Evolutionary conservation across 1,140 invertebrate genomes (phyloP).

Genomic region (Uloborus diversus): DNA sequence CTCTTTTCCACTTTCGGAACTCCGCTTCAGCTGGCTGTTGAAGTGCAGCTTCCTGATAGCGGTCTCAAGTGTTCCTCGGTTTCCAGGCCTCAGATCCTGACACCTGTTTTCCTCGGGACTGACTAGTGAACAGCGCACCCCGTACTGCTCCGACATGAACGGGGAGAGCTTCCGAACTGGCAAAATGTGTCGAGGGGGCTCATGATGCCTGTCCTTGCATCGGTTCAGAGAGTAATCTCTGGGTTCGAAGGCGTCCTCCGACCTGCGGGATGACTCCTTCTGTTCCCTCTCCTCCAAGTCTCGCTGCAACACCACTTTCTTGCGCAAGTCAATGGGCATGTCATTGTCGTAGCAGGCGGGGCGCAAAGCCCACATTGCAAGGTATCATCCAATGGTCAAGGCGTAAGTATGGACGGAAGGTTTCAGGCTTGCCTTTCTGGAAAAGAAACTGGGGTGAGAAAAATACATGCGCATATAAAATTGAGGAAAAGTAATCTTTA

Average conservation of each 20-base stretch:
- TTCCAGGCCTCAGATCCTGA: background rate
- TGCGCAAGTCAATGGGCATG: conserved; percentile 50
- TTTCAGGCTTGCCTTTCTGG: no score
- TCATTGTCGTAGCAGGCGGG: conserved; percentile 23
- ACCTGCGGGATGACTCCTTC: background rate
- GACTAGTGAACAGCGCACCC: background rate
- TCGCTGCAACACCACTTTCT: conserved; percentile 37
- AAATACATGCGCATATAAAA: no score
- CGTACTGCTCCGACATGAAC: conserved; percentile 12
- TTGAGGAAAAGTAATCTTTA: no score
- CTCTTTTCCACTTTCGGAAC: background rate
- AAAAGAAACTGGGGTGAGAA: no score
- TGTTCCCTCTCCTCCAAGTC: conserved; percentile 26
- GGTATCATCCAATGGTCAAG: conserved; percentile 12
- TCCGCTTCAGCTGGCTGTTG: conserved; percentile 22
- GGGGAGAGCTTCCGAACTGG: conserved; percentile 7
- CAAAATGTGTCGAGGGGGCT: background rate
- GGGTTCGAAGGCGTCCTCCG: background rate
- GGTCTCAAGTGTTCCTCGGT: conserved; percentile 7
- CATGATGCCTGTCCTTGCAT: background rate
- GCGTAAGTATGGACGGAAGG: background rate
- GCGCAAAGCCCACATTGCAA: conserved; percentile 48
- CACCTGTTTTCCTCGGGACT: background rate
- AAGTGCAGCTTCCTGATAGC: conserved; percentile 24
- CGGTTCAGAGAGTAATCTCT: background rate